Conservation (phyloP, 2,888 invertebrate species). For the Axea sp. region DNA sequence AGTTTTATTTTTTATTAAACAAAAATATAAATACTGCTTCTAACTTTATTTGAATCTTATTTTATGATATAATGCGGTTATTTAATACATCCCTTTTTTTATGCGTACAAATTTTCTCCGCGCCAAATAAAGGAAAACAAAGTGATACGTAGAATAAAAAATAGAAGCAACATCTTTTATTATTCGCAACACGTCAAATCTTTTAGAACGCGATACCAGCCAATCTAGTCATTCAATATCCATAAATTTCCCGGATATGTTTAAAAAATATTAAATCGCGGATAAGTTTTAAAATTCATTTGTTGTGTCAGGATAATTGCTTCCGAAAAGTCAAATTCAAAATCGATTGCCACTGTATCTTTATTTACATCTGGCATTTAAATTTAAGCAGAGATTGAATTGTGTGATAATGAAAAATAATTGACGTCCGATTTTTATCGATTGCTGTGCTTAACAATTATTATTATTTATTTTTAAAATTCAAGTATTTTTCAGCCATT, state of each 20-base stretch:
- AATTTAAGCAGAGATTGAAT: constrained; percentile 19
- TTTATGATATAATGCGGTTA: too few species aligned
- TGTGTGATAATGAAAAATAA: constrained; percentile 17
- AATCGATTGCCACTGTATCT: neutral
- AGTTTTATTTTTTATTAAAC: too few species aligned
- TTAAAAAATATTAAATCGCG: constrained; percentile 10
- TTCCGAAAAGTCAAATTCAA: constrained; percentile 12
- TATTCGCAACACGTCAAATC: constrained; percentile 15
- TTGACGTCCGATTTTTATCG: constrained; percentile 13
- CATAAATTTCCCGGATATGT: constrained; percentile 15
- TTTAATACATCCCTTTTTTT: too few species aligned
- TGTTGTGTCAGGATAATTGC: constrained; percentile 12
- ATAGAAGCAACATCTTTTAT: neutral
- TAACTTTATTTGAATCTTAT: too few species aligned
- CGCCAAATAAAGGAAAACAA: neutral
- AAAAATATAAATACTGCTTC: too few species aligned
- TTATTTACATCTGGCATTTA: constrained; percentile 8
- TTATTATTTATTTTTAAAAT: constrained; percentile 20
- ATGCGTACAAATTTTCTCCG: neutral
- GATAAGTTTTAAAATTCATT: constrained; percentile 8
- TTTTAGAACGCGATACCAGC: neutral
- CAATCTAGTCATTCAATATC: constrained; percentile 5
- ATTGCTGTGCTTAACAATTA: neutral
- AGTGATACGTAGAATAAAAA: too few species aligned
- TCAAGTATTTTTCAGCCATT: neutral